phyloP scores from a whole-genome alignment of 1,140 invertebrate species.

The Listronotus bonariensis region DNA sequence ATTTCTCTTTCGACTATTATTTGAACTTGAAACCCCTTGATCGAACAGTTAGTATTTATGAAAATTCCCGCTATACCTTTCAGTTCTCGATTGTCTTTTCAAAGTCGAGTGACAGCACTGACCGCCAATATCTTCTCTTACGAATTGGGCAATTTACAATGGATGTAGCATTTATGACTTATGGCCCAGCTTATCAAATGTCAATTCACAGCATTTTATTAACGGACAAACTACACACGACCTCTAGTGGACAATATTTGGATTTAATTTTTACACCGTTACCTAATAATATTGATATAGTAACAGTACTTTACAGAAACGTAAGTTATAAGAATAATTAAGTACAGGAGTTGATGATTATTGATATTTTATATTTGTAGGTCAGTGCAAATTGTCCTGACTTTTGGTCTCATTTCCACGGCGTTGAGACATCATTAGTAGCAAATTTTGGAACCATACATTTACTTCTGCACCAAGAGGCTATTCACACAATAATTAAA shows the following conservation, averaged over 20 bases:
- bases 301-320: slow-evolving; percentile 77
- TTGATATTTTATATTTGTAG: slow-evolving; percentile 53
- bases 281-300: slow-evolving; percentile 63
- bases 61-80: slow-evolving; percentile 13
- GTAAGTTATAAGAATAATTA: slow-evolving; percentile 54
- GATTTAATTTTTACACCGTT: slow-evolving; percentile 70
- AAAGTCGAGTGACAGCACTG: slow-evolving; percentile 66
- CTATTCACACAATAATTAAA: slow-evolving; percentile 71
- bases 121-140: slow-evolving; percentile 78
- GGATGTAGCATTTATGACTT: slow-evolving; percentile 78
- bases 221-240: slow-evolving; percentile 81
- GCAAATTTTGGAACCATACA: slow-evolving; percentile 69
- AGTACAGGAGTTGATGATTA: not conserved
- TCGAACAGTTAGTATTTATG: not conserved
- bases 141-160: slow-evolving; percentile 71
- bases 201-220: slow-evolving; percentile 72
- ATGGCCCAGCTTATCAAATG: slow-evolving; percentile 77
- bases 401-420: slow-evolving; percentile 80
- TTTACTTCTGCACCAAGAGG: slow-evolving; percentile 73
- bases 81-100: slow-evolving; percentile 57
- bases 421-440: slow-evolving; percentile 77
- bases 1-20: no score
- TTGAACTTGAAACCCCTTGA: no score
- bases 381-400: slow-evolving; percentile 81
- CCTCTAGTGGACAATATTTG: slow-evolving; percentile 74